A percentile compares a stretch with the other conserved stretches of the same genome.
Evolutionary conservation across 2,888 invertebrate species (phyloP).

Genomic region (Meandrusa payeni): DNA sequence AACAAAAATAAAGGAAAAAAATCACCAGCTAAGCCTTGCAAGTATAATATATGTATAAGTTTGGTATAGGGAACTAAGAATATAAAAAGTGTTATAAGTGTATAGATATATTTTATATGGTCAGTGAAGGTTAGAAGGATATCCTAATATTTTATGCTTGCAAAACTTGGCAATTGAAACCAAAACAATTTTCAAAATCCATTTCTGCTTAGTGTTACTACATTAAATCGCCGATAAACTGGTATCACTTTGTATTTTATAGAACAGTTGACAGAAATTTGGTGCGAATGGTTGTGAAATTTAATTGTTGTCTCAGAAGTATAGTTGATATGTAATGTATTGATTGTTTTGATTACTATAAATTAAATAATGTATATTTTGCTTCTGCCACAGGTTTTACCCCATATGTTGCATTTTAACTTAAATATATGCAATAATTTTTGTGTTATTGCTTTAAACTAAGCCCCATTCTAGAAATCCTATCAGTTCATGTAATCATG

Average conservation of each 20-base stretch:
- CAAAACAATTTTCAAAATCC: neutral
- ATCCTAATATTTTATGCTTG: neutral
- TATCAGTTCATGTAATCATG: no score
- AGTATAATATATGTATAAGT: no score
- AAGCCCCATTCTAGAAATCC: no score
- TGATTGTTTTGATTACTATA: constrained; percentile 8
- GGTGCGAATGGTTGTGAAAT: constrained; percentile 38
- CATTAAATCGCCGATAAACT: constrained; percentile 3
- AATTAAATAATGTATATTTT: constrained; percentile 1
- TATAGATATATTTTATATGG: neutral
- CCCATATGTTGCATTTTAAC: no score
- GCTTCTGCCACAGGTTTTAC: neutral
- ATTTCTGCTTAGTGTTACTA: constrained; percentile 14
- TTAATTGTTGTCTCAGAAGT: constrained; percentile 18
- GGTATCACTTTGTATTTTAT: neutral
- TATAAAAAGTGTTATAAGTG: no score
- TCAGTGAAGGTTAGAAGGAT: neutral
- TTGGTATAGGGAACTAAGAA: no score
- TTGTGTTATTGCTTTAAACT: no score
- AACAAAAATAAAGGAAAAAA: no score
- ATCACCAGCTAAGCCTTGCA: no score
- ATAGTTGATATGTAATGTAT: constrained; percentile 11
- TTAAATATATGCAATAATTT: no score
- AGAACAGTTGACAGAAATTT: constrained; percentile 24
- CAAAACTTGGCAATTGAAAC: neutral